A percentile compares a stretch with the other conserved stretches of the same genome.
These are phyloP conservation scores for Drosophila nigritarsus DNA, from an alignment of 2,888 invertebrate species.

Conservation along the genomic window DNA sequence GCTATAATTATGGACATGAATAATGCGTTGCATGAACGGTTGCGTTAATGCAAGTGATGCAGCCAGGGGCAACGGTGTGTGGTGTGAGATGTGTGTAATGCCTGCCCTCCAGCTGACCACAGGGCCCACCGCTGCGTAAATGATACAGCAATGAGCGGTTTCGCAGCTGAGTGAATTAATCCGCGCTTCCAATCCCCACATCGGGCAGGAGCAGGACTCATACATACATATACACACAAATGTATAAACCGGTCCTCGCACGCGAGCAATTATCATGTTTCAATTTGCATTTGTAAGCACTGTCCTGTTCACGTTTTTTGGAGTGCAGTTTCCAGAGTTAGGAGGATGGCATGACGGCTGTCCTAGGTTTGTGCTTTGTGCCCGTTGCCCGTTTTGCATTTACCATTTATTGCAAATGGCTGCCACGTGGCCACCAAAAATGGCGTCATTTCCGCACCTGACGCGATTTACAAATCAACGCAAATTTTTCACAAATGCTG, in stretches of 20 bases:
- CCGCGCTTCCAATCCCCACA: constrained; percentile 13
- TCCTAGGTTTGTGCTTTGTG: not conserved
- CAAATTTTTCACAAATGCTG: constrained; percentile 43
- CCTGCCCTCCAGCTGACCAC: constrained; percentile 50
- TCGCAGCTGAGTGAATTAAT: constrained; percentile 70
- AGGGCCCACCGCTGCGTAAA: constrained; percentile 62
- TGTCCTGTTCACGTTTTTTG: constrained; percentile 45
- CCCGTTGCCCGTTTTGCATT: constrained; percentile 24
- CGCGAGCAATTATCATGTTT: constrained; percentile 68
- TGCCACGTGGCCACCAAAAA: constrained; percentile 35
- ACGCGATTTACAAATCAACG: constrained; percentile 64
- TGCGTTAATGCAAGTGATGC: not conserved
- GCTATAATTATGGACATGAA: not conserved
- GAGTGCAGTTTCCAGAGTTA: constrained; percentile 13
- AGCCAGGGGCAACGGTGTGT: not conserved
- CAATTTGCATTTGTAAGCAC: constrained; percentile 71
- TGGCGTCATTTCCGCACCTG: constrained; percentile 62
- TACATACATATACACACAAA: constrained; percentile 13
- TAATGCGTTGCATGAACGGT: not conserved
- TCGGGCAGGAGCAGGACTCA: not conserved
- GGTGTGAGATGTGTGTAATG: constrained; percentile 9
- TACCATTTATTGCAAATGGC: constrained; percentile 62
- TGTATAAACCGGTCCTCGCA: constrained; percentile 9
- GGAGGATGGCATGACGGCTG: not conserved
- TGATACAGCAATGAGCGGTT: constrained; percentile 71